Evolutionary conservation across 2,888 invertebrate species (phyloP), one percentile per base, ranked within the genome.

Genomic region (Troides oblongomaculatus): DNA sequence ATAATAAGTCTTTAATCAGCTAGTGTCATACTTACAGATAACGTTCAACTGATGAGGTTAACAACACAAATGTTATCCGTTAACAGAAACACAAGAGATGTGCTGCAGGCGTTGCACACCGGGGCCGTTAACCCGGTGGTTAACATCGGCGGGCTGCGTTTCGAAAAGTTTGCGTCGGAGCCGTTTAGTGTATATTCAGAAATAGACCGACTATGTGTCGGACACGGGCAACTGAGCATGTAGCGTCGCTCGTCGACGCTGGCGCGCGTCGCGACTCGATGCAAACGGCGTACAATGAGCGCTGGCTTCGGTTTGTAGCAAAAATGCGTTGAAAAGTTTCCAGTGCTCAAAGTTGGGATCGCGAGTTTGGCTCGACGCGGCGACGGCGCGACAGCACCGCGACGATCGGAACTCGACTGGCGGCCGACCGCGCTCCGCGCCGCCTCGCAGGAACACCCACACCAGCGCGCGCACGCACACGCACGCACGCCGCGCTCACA

Each of bases 21-120:
- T 86, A 88, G 86, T 87, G 90, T 91, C 89, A 91, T 92, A 92
- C 92, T 92, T 91, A 92, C 92, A 91, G 90, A 91, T 91, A 91
- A 88, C 82, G 86, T 84, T 86, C 81, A 79, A 84, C 78, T 78
- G 82, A 82, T 79, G 84, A 86, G 84, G 84, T 87, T 86, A 89
- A 88, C 85, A 88, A 88, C 90, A 90, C 79, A 89, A 83, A 82
- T 83, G 80, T 80, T 81, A 89, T 90, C 88, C 89, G 86, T 90
- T 89, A 91, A 92, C 89, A 90, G 89, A 89, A 90, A 90, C 91
- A 92, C 90, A 85, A 85, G 87, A 84, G 84, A 84, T 83, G 84
- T 84, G 84, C 83, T 90, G 91, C 91, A 89, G 88, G 81, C 87
- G 84, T 80, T 88, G 90, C 89, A 90, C 85, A 84, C 87, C 79